Evolutionary conservation across 2,888 invertebrate genomes (phyloP), one percentile per base, ranked within the genome.

Genomic region (Gandaritis pyraliata): DNA sequence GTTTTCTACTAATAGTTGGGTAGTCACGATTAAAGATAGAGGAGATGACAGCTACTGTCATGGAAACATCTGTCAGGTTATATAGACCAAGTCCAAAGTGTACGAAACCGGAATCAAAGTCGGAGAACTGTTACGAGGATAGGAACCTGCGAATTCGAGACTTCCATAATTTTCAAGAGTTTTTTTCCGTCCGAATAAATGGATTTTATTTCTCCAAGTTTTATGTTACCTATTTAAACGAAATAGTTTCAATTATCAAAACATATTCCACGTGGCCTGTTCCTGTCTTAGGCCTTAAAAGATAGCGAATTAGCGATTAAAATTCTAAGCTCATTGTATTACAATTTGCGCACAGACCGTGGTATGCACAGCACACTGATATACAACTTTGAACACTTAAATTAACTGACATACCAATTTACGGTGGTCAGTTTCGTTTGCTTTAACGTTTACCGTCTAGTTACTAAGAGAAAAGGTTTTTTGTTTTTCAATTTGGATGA

Each of bases 231-330:
- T 23, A 23, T 4, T n/a, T 23, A 23, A 23, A 23, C 23, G 4
- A 23, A 23, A 4, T 4, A 23, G 4, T 23, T 23, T 23, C 4
- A 23, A 3, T 23, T 23, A 23, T 23, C 23, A 3, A 23, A 23
- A 23, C 23, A 23, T 33, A n/a, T 43, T 48, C 30, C 10, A 47
- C n/a, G 38, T 33, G 36, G 45, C n/a, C 13, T 51, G 18, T 56
- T 58, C 30, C 39, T 41, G 15, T 52, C 33, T 47, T 29, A 47
- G 56, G 41, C 11, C 51, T 55, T 57, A 52, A 13, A 66, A 68
- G 67, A 73, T 73, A 59, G 63, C 66, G 68, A 68, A 72, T 73
- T 70, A 69, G 63, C 66, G 68, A 68, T 72, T 73, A 71, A 69
- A 69, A 75, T 75, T 75, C 65, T 68, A 70, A 65, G 68, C 70